Conservation (phyloP, 2,888 invertebrate species). For the Eupithecia dodoneata region DNA sequence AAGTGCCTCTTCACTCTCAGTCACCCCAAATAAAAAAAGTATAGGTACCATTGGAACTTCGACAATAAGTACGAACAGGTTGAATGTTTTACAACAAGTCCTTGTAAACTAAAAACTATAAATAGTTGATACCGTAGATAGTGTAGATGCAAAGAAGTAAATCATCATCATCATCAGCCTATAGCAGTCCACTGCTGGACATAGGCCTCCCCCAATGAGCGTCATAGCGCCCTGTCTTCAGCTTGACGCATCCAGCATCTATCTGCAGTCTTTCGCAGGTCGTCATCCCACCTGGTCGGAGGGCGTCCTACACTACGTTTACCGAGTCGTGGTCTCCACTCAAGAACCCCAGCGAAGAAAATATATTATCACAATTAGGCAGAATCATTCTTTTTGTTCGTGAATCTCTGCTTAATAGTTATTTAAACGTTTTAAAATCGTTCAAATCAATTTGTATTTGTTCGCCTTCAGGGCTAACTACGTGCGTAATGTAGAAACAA, state of each 20-base stretch:
- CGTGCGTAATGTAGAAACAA: not conserved
- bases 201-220: no score
- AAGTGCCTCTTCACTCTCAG: not conserved
- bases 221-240: no score
- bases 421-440: constrained; percentile 52
- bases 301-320: no score
- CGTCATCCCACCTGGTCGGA: no score
- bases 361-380: constrained; percentile 1
- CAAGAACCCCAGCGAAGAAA: no score
- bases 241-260: no score
- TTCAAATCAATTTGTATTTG: constrained; percentile 47
- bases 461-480: constrained; percentile 37
- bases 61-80: not conserved
- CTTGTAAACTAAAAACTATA: not conserved
- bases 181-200: no score
- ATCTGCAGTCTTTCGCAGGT: no score
- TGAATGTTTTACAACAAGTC: not conserved
- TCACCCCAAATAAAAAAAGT: not conserved
- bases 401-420: constrained; percentile 51
- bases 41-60: not conserved
- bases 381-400: constrained; percentile 41
- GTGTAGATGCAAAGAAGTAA: not conserved
- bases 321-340: no score
- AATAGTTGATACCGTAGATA: no score
- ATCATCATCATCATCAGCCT: no score